Base-by-base conservation (phyloP, 2,797 vertebrate genomes). In the Chelon labrosus region DNA sequence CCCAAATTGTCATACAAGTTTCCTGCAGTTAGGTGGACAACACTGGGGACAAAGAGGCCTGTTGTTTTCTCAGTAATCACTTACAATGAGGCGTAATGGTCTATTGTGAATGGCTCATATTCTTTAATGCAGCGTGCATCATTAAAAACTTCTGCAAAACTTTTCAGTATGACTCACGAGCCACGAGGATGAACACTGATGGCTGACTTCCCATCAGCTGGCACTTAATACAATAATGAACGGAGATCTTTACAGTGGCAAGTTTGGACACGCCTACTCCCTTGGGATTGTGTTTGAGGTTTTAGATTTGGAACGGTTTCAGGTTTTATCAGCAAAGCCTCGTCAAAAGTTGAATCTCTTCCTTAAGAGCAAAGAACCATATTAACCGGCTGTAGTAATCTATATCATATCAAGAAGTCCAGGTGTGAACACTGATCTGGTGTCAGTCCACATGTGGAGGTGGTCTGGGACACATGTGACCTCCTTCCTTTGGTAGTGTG, bases 131-230 rank as follows among this genome's bases (percentile, higher is more conserved):
- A 6, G 19, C 14, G 6, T 37, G 80, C 77, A 64, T 71, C 78
- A 79, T 89, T 85, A 87, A 86, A 70, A 91, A 77, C 49, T 49
- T 54, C 17, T 39, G 25, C 35, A 4, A 31, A 67, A 89, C 75
- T 77, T 84, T 38, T 42, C 11, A 54, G 61, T 7, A 57, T 49
- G 16, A 72, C n/a, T 35, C 44, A 42, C 12, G 20, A 75, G 61
- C 27, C 68, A 39, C 20, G 1, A 3, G 22, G 22, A 22, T 22
- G 22, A 22, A 3, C 22, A 3, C 22, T 22, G 22, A 22, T 22
- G 22, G 51, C 0, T 25, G 55, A 59, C 31, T 53, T 70, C 42
- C 44, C 57, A 46, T 55, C 55, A n/a, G 58, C 22, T 11, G 54
- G 49, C 14, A 11, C 27, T 44, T 65, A 14, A 73, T 46, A 10